Evolutionary conservation across 2,113 vertebrate species (phyloP).

Genomic region (Cyanoderma ruficeps): DNA sequence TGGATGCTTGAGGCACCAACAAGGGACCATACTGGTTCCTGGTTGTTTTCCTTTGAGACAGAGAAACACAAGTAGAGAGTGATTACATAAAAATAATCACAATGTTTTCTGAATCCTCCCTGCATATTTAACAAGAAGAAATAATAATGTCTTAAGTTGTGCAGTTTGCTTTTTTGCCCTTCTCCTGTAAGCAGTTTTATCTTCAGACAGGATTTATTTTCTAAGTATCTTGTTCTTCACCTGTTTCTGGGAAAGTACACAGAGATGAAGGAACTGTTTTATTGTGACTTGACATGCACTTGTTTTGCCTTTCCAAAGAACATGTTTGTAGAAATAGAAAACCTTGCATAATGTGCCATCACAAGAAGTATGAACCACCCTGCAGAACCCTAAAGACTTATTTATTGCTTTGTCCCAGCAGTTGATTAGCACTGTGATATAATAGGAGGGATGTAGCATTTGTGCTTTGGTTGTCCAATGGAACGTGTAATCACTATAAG

Average conservation of each 20-base stretch:
- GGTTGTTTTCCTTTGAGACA: constrained; percentile 1
- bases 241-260: background rate
- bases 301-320: background rate
- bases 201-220: background rate
- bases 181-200: background rate
- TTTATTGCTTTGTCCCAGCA: background rate
- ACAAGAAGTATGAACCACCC: background rate
- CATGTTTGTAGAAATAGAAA: background rate
- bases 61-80: background rate
- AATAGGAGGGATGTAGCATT: background rate
- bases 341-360: background rate
- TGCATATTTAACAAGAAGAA: background rate
- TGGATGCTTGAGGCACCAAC: constrained; percentile 14
- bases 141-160: background rate
- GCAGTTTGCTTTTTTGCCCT: background rate
- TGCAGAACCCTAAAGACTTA: background rate
- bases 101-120: background rate
- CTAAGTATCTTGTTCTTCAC: background rate
- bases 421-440: background rate
- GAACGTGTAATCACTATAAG: background rate
- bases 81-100: background rate
- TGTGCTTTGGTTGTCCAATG: background rate
- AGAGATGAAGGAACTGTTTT: background rate
- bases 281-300: background rate
- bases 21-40: background rate